Evolutionary conservation across 2,888 invertebrate species (phyloP).

Genomic region (Idaea dimidiata): DNA sequence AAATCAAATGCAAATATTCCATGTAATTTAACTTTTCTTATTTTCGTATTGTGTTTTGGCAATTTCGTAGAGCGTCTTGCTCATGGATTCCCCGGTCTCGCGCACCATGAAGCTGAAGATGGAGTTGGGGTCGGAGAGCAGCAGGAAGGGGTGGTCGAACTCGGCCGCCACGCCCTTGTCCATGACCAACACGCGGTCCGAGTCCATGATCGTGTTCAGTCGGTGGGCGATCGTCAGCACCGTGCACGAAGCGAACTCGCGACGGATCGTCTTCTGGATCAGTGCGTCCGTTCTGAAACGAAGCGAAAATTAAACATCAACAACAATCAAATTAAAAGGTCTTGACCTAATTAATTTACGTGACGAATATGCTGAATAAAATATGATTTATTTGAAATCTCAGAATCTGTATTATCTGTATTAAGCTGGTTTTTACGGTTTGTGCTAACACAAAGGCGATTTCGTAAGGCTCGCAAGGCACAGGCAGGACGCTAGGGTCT

Average conservation of each 20-base stretch:
- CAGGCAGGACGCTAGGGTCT: too few relatives aligned
- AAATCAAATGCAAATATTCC: neutral
- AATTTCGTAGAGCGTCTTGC: constrained; percentile 49
- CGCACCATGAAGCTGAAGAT: constrained; percentile 84
- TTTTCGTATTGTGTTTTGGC: constrained; percentile 59
- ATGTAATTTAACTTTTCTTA: constrained; percentile 9
- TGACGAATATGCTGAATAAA: too few relatives aligned
- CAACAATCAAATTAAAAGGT: too few relatives aligned
- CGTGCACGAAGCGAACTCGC: constrained; percentile 88
- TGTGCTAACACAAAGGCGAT: too few relatives aligned
- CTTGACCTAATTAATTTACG: too few relatives aligned
- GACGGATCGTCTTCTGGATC: constrained; percentile 90
- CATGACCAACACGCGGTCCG: constrained; percentile 92
- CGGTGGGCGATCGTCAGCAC: constrained; percentile 95
- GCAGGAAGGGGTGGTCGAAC: constrained; percentile 84
- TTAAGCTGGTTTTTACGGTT: too few relatives aligned
- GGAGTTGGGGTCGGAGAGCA: constrained; percentile 81
- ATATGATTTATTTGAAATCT: too few relatives aligned
- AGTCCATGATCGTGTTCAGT: constrained; percentile 95
- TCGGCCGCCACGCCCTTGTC: constrained; percentile 87
- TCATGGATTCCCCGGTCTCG: constrained; percentile 82
- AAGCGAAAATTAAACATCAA: constrained; percentile 1
- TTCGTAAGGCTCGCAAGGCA: too few relatives aligned
- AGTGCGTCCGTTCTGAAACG: constrained; percentile 83
- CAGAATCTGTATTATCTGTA: too few relatives aligned